These are phyloP conservation scores for zebrafish (Danio rerio) DNA, from an alignment of 2,113 vertebrate genomes.

Conservation along the genomic window GRCz12tu NC_133183.1:18504501-18505000, in stretches of 20 bases:
- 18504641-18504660: background rate
- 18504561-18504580: no score
- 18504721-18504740: background rate
- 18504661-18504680: background rate
- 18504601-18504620: no score
- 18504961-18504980: conserved; percentile 1
- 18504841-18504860: background rate
- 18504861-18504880: background rate
- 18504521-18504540: no score
- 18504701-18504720: background rate
- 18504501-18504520: no score
- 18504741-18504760: background rate
- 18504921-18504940: conserved; percentile 38
- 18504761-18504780: background rate
- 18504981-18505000: background rate
- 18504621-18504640: background rate
- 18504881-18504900: background rate
- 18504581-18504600: background rate
- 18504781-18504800: background rate
- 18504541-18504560: no score
- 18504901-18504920: conserved; percentile 14
- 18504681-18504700: background rate
- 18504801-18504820: conserved; percentile 4
- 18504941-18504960: conserved; percentile 25
- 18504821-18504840: background rate